Evolutionary conservation across 2,113 vertebrate genomes (phyloP).

Genomic region (Varanus komodoensis): DNA sequence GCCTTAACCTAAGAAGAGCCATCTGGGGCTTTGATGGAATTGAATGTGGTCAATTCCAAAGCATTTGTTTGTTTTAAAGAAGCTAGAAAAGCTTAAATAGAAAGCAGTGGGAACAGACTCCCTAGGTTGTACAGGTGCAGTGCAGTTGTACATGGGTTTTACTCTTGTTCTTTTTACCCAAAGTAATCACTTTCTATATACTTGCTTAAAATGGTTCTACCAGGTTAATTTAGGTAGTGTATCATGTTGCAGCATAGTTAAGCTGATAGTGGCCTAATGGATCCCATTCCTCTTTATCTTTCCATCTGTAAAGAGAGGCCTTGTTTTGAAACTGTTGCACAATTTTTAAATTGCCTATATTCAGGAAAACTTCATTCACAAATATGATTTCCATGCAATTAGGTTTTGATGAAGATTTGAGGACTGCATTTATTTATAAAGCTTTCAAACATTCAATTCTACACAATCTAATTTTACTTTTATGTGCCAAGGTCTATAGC

Average conservation of each 20-base stretch:
- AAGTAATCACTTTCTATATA: neutral
- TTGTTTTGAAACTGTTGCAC: neutral
- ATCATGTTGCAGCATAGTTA: neutral
- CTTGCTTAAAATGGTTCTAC: neutral
- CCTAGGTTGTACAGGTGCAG: neutral
- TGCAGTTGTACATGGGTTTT: neutral
- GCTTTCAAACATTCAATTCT: neutral
- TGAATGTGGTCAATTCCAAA: neutral
- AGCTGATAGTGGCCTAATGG: neutral
- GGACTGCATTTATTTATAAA: neutral
- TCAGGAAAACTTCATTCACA: neutral
- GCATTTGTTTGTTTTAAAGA: neutral
- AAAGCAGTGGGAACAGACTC: too few species aligned
- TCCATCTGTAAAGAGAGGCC: neutral
- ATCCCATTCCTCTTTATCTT: neutral
- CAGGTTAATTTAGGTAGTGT: neutral
- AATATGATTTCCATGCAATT: neutral
- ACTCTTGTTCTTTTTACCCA: neutral
- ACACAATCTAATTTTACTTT: neutral
- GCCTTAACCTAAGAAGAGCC: neutral
- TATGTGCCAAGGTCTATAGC: constrained; percentile 35
- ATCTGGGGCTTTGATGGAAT: neutral
- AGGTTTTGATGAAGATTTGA: neutral
- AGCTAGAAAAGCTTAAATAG: too few species aligned
- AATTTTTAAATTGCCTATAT: neutral